Percentiles rank a stretch among this genome's conserved stretches.
Evolutionary conservation across 2,113 vertebrate genomes (phyloP).

Genomic region (Macaca nemestrina): DNA sequence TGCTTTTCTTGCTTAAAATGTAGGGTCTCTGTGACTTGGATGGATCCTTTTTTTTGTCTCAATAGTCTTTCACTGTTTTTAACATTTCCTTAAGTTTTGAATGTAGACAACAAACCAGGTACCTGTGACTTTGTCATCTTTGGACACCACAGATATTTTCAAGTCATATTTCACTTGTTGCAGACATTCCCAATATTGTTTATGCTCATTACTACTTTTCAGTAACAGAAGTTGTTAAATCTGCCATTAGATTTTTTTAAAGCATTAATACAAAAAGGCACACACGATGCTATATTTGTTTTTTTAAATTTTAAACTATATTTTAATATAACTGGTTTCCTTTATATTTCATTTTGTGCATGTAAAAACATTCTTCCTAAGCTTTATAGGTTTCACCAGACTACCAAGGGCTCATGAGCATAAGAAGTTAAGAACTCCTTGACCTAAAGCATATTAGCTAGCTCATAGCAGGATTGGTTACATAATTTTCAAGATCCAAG

Average conservation of each 20-base stretch:
- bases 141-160: not conserved
- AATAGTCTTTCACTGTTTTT: not conserved
- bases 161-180: not conserved
- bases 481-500: not conserved
- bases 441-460: not conserved
- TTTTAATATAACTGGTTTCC: not conserved
- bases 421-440: not conserved
- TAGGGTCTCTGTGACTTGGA: not conserved
- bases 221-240: not conserved
- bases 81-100: constrained; percentile 8
- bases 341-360: not conserved
- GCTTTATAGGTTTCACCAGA: not conserved
- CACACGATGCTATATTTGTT: not conserved
- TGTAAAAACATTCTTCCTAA: not conserved
- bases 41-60: not conserved
- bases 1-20: not conserved
- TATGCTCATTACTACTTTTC: not conserved
- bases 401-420: not conserved
- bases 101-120: not conserved
- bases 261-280: not conserved
- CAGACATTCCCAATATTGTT: not conserved
- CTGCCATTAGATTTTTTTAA: not conserved
- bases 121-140: not conserved
- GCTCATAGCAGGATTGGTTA: not conserved
- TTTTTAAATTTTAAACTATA: not conserved